Conservation (phyloP, 30 jellyfish, hydroid and myxozoan genomes). For the Sanderia malayensis region DNA sequence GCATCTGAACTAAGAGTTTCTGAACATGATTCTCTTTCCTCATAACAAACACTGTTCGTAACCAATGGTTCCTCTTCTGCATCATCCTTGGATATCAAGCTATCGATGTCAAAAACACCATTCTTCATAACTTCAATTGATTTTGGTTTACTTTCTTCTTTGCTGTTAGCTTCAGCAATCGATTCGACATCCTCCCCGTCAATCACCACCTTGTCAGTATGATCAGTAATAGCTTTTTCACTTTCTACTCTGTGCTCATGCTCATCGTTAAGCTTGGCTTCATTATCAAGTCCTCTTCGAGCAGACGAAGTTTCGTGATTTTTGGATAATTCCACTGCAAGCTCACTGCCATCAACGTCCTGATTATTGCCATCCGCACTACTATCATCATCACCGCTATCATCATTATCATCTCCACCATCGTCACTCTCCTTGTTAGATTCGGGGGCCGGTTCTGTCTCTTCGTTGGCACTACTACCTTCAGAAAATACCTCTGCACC, state of each 20-base stretch:
- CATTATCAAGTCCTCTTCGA: neutral
- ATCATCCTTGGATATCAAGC: slow-evolving; percentile 46
- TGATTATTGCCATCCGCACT: neutral
- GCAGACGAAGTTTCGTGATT: neutral
- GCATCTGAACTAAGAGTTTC: neutral
- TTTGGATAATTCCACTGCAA: neutral
- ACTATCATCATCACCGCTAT: neutral
- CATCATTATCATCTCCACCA: neutral
- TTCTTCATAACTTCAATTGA: neutral
- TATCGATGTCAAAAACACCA: slow-evolving; percentile 42
- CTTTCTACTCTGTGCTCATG: neutral
- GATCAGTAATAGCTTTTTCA: neutral
- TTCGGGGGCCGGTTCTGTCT: slow-evolving; percentile 18
- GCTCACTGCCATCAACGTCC: neutral
- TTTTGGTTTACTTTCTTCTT: neutral
- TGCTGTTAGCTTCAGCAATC: neutral
- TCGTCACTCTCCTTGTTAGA: slow-evolving; percentile 5
- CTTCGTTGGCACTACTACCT: slow-evolving; percentile 29
- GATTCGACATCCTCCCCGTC: slow-evolving; percentile 1
- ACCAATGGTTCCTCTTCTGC: neutral
- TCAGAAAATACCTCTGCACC: slow-evolving; percentile 38
- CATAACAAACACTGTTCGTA: neutral
- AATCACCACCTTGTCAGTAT: neutral
- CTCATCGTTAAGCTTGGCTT: neutral
- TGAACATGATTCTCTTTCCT: neutral